Conservation (phyloP, 1,140 invertebrate species). For the Spodoptera frugiperda region DNA sequence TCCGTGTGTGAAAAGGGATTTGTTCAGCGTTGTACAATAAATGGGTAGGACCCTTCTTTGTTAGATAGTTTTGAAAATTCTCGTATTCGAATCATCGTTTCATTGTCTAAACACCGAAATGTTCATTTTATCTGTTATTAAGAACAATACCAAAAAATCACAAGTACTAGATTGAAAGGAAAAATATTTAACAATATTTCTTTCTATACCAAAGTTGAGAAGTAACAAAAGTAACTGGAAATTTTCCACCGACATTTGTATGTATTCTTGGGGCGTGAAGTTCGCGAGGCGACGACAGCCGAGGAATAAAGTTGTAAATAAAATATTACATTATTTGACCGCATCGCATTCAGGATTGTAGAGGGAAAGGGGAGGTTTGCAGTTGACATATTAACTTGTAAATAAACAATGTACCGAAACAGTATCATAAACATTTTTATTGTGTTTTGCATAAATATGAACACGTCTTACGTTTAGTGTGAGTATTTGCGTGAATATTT, state of each 20-base stretch:
- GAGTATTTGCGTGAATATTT: background rate
- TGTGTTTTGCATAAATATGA: constrained; percentile 27
- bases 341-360: constrained; percentile 23
- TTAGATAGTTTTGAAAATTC: no score
- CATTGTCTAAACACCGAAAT: no score
- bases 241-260: constrained; percentile 37
- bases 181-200: constrained; percentile 31
- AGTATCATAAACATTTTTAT: constrained; percentile 31
- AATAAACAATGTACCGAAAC: constrained; percentile 36
- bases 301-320: constrained; percentile 45
- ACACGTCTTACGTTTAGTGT: background rate
- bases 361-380: constrained; percentile 8
- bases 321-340: constrained; percentile 47
- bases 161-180: background rate
- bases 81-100: no score
- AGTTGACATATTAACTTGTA: constrained; percentile 42
- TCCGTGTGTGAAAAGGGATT: no score
- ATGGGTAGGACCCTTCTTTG: no score
- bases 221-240: constrained; percentile 43
- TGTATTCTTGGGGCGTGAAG: constrained; percentile 32
- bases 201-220: background rate
- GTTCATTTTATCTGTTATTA: no score
- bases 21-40: no score
- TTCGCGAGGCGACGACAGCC: constrained; percentile 27
- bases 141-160: constrained; percentile 6